A percentile compares a stretch with the other conserved stretches of the same genome.
These are phyloP conservation scores for Gnathonemus echidnorhynchus DNA, from an alignment of 2,113 vertebrate species.

Conservation along the genomic window DNA sequence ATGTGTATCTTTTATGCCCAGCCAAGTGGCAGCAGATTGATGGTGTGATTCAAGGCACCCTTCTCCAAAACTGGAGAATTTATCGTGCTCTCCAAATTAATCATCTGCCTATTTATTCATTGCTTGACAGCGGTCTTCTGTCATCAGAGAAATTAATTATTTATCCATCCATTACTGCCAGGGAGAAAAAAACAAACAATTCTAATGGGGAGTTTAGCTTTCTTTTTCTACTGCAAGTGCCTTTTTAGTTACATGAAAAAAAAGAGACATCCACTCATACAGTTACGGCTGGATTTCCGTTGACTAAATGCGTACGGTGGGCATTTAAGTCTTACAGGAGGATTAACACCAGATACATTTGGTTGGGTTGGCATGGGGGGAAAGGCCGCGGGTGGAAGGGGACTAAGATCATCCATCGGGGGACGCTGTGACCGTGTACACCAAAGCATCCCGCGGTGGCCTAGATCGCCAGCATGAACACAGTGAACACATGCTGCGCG, in stretches of 20 bases:
- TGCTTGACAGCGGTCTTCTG: not conserved
- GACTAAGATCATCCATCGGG: not conserved
- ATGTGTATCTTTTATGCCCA: not conserved
- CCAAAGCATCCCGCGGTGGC: not conserved
- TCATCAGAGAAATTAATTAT: not conserved
- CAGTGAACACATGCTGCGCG: not conserved
- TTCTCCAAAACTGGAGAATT: not conserved
- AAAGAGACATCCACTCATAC: not conserved
- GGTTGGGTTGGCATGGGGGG: not conserved
- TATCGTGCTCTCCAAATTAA: not conserved
- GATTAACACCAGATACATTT: not conserved
- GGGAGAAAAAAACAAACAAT: conserved; percentile 6
- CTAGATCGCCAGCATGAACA: not conserved
- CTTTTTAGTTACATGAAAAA: not conserved
- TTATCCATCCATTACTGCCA: not conserved
- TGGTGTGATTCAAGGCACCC: not conserved
- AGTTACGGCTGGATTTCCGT: not conserved
- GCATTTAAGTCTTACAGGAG: not conserved
- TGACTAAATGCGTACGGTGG: not conserved
- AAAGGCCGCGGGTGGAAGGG: not conserved
- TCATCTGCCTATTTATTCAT: not conserved
- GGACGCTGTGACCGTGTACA: not conserved
- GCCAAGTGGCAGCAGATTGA: not conserved
- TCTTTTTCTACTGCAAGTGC: not conserved
- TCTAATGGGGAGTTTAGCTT: not conserved